Percentiles rank a stretch among this genome's conserved stretches.
Evolutionary conservation across 2,888 invertebrate genomes (phyloP).

Genomic region (Thera obeliscata): DNA sequence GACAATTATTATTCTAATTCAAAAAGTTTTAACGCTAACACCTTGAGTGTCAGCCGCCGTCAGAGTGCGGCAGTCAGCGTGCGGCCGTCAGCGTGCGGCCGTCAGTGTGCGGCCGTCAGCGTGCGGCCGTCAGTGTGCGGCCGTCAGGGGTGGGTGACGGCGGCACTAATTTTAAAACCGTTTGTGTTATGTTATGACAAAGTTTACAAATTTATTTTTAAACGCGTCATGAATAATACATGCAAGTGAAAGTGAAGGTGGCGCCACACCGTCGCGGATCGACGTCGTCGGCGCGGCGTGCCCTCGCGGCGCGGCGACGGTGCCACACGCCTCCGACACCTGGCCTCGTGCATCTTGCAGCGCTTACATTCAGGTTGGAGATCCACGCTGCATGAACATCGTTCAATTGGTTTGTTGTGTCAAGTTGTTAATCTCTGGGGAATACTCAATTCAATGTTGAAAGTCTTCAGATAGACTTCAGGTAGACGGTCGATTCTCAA

Average conservation of each 20-base stretch:
- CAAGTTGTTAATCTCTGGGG: too few species aligned
- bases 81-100: too few species aligned
- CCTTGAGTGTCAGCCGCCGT: conserved; percentile 3
- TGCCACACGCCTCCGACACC: background rate
- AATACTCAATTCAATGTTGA: too few species aligned
- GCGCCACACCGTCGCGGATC: background rate
- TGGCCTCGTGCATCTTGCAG: background rate
- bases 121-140: too few species aligned
- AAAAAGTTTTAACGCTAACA: conserved; percentile 10
- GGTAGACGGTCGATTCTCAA: too few species aligned
- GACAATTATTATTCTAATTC: conserved; percentile 8
- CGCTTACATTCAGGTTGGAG: background rate
- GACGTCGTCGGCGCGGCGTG: background rate
- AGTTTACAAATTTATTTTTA: conserved; percentile 27
- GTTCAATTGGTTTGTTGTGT: background rate
- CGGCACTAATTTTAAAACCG: conserved; percentile 10
- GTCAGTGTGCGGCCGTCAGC: too few species aligned
- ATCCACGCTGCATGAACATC: conserved; percentile 5
- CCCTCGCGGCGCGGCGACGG: background rate
- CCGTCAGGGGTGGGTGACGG: too few species aligned
- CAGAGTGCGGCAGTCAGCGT: background rate
- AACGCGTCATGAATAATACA: conserved; percentile 25
- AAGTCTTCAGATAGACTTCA: too few species aligned
- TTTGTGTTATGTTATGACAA: conserved; percentile 12
- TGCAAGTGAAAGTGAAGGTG: background rate